Conservation (phyloP, 2,797 vertebrate species). For the Ctenopoma kingsleyae region DNA sequence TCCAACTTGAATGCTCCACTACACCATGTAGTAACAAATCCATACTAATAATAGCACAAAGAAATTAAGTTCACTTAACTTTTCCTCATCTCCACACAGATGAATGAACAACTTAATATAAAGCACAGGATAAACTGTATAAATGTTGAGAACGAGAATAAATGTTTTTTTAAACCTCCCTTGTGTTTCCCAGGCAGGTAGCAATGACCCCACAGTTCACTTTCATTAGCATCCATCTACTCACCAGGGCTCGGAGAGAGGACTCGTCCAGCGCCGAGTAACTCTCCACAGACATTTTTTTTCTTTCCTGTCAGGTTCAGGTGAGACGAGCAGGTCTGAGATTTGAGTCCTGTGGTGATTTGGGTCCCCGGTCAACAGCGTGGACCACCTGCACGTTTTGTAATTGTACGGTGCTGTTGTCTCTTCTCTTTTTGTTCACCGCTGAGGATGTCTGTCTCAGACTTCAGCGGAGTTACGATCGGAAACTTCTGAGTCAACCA, state of each 20-base stretch:
- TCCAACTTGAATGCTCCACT: neutral
- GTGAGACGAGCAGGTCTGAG: slow-evolving; percentile 29
- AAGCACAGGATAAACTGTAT: neutral
- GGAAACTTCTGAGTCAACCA: slow-evolving; percentile 3
- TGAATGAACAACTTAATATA: neutral
- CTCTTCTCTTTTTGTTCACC: neutral
- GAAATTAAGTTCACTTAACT: neutral
- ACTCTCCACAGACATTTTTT: slow-evolving; percentile 84
- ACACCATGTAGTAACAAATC: neutral
- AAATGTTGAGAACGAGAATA: neutral
- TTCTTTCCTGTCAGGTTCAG: slow-evolving; percentile 31
- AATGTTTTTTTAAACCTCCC: fast-evolving
- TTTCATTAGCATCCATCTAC: slow-evolving; percentile 50
- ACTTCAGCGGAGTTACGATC: neutral
- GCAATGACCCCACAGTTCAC: neutral
- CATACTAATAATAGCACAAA: neutral
- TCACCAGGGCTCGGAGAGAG: slow-evolving; percentile 89
- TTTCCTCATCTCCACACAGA: neutral
- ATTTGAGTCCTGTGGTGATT: neutral
- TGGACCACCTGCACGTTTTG: slow-evolving; percentile 65
- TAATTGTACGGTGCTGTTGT: neutral
- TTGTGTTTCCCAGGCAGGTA: neutral
- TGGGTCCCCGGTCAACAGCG: slow-evolving; percentile 25
- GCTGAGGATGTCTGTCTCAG: neutral
- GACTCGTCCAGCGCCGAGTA: slow-evolving; percentile 89